Base-by-base conservation (phyloP, 2,888 invertebrate species). In the Acanthosepion pharaonis region DNA sequence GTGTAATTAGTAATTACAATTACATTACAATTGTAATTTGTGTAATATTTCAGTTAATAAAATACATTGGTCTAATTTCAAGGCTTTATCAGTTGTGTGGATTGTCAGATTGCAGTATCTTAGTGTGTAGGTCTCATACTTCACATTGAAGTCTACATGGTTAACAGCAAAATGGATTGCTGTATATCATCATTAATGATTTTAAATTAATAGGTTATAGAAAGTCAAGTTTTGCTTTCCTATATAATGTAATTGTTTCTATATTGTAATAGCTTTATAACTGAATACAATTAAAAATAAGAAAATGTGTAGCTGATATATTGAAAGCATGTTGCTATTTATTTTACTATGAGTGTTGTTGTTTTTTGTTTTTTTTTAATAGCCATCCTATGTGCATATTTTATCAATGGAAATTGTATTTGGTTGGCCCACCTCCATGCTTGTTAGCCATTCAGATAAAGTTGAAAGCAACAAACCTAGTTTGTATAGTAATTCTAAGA, bases 391-490 rank as follows among this genome's bases (percentile, higher is more conserved):
- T 78, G 78, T 78, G 78, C 78, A 78, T 78, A 78, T 78, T 78
- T 78, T 78, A 78, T 78, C 78, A 78, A 78, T 78, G 78, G n/a
- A n/a, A 78, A 78, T 28, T n/a, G 78, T 78, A 78, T 78, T 78
- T 78, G 78, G n/a, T 78, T 78, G 78, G n/a, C 78, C n/a, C 28
- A n/a, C 11, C 78, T 78, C 78, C 78, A 78, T 78, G n/a, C 78
- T 78, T 78, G n/a, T 78, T 78, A 78, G n/a, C 78, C 78, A 78
- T 78, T 78, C 78, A 78, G 78, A 78, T 78, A 78, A n/a, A 78
- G 78, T 78, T n/a, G 8, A 78, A 78, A 78, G 78, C 11, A 78
- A 28, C 25, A 78, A 78, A 78, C 55, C 18, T 78, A 15, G 78
- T 78, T 78, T n/a, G 78, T 78, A n/a, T 78, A 78, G 78, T 78